A percentile compares a stretch with the other conserved stretches of the same genome.
These are phyloP conservation scores for Diabrotica virgifera DNA, from an alignment of 1,140 invertebrate genomes.

Conservation along the genomic window DNA sequence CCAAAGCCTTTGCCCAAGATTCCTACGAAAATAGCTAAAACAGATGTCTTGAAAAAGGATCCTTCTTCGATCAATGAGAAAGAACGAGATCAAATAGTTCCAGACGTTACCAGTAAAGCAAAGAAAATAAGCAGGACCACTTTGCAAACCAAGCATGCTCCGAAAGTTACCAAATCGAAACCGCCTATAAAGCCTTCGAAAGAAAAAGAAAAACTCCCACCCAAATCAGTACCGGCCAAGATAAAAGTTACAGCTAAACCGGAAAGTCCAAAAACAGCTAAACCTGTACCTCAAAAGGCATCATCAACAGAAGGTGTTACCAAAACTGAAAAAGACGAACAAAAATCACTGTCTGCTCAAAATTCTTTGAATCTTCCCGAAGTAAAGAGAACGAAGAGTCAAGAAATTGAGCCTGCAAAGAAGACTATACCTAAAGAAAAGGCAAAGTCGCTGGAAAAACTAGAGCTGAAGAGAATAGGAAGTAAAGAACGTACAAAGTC, in stretches of 20 bases:
- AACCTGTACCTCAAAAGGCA: slow-evolving; percentile 24
- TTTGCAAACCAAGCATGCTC: slow-evolving; percentile 18
- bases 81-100: slow-evolving; percentile 58
- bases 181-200: slow-evolving; percentile 12
- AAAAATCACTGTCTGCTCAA: slow-evolving; percentile 51
- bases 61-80: slow-evolving; percentile 12
- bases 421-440: slow-evolving; percentile 60
- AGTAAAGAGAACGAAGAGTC: slow-evolving; percentile 61
- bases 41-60: slow-evolving; percentile 17
- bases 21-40: slow-evolving; percentile 9
- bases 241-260: slow-evolving; percentile 17
- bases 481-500: slow-evolving; percentile 66
- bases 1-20: slow-evolving; percentile 17
- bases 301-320: slow-evolving; percentile 19
- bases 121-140: slow-evolving; percentile 28
- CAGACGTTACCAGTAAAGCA: slow-evolving; percentile 50
- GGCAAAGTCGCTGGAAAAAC: slow-evolving; percentile 62
- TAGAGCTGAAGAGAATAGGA: slow-evolving; percentile 56
- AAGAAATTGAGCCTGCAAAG: slow-evolving; percentile 56
- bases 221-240: slow-evolving; percentile 5
- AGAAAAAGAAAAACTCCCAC: slow-evolving; percentile 9
- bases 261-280: slow-evolving; percentile 1
- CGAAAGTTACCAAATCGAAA: slow-evolving; percentile 25
- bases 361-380: slow-evolving; percentile 53
- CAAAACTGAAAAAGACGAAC: slow-evolving; percentile 7